Evolutionary conservation across 2,113 vertebrate genomes (phyloP), one percentile per base, ranked within the genome.

Genomic region (Macrotis lagotis): DNA sequence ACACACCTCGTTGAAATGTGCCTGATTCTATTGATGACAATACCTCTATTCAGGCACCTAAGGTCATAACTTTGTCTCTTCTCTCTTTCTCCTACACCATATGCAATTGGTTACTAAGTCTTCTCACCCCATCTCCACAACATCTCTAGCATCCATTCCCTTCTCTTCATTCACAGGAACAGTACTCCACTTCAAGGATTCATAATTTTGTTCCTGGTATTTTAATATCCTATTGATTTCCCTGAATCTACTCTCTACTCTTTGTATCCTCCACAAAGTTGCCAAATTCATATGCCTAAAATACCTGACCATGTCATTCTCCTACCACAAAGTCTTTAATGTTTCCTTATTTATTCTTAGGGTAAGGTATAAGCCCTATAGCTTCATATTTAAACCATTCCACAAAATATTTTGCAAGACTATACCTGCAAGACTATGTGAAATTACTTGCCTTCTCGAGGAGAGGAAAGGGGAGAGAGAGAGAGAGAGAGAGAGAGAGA

Each of bases 231-330:
- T 94, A 48, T 0, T 49, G 24, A 28, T 51, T 88, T 92, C 0
- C 53, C 48, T 49, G 37, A 8, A 50, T 44, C 94, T 6, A 24
- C 31, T 92, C 31, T 92, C 53, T 53, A 51, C 9, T 25, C 5
- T 25, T 49, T 88, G 51, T 49, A 8, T 51, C 26, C 8, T 0
- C 89, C 52, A 50, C 8, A 25, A 2, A 50, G 25, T 12, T 89
- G 44, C 2, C 88, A 7, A 50, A 94, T 88, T 94, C 59, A 91
- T 52, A 44, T 83, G 8, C n/a, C 88, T 48, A 90, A 95, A 89
- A 83, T 19, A 48, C 89, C 25, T 51, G 8, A 22, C 50, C 74
- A 48, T 25, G 51, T 48, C 6, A 22, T 50, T 16, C 37, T 2
- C 25, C 51, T 47, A 3, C 52, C 74, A 92, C 59, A 9, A 89